Evolutionary conservation across 2,113 vertebrate species (phyloP).

Genomic region (Chunga burmeisteri): DNA sequence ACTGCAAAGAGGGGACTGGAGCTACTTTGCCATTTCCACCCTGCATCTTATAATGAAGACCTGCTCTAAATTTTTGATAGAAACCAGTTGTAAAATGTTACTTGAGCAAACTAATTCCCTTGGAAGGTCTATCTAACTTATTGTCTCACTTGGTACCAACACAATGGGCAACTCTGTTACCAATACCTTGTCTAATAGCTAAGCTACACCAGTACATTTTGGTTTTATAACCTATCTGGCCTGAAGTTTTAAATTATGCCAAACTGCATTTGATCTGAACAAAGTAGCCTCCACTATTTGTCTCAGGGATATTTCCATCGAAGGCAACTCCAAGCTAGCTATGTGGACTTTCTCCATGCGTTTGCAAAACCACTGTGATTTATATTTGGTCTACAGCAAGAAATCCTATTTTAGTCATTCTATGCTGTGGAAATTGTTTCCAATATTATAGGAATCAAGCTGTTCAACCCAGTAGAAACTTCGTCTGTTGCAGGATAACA

Average conservation of each 20-base stretch:
- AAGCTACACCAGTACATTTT: not conserved
- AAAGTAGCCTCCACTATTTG: not conserved
- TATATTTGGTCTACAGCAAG: not conserved
- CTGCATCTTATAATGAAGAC: not conserved
- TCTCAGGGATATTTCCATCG: not conserved
- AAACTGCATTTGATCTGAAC: not conserved
- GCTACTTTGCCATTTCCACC: not conserved
- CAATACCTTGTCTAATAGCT: not conserved
- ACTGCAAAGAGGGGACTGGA: not conserved
- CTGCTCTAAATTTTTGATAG: not conserved
- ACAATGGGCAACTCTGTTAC: not conserved
- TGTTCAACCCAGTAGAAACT: not conserved
- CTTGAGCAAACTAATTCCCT: not conserved
- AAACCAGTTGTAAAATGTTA: not conserved
- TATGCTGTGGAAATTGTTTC: not conserved
- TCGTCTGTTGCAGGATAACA: not conserved
- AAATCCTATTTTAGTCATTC: not conserved
- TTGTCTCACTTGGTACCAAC: not conserved
- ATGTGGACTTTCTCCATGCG: not conserved
- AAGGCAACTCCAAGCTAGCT: not conserved
- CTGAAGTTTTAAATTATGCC: not conserved
- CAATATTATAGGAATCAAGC: not conserved
- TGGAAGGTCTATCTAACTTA: not conserved
- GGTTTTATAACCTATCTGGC: not conserved
- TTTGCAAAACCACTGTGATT: not conserved